Conservation (phyloP, 2,888 invertebrate species). For the Therioaphis trifolii region DNA sequence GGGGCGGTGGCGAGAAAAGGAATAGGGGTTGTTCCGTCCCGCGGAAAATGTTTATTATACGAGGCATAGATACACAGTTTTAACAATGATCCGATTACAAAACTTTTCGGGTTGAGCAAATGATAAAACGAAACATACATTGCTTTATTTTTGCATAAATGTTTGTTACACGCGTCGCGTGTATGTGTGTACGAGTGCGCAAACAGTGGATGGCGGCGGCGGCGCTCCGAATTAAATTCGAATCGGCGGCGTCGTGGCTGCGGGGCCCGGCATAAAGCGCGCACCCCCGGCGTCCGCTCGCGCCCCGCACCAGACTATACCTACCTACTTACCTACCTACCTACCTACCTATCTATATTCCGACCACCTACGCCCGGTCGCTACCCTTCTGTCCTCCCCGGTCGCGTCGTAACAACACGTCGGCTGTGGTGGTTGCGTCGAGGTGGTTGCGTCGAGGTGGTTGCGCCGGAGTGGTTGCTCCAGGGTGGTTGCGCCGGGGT, state of each 20-base stretch:
- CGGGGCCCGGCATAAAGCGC: background rate
- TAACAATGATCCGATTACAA: conserved; percentile 61
- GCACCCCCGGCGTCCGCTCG: background rate
- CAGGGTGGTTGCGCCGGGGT: too few relatives aligned
- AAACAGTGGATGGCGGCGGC: background rate
- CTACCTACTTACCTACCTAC: too few relatives aligned
- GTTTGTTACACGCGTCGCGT: conserved; percentile 15
- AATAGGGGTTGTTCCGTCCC: conserved; percentile 16
- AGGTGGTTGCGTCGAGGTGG: too few relatives aligned
- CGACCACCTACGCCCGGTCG: too few relatives aligned
- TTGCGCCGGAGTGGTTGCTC: too few relatives aligned
- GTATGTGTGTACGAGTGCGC: too few relatives aligned
- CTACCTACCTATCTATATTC: too few relatives aligned
- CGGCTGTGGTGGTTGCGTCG: too few relatives aligned
- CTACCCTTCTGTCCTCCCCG: too few relatives aligned
- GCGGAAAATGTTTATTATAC: conserved; percentile 59
- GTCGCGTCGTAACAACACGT: too few relatives aligned
- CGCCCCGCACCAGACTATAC: too few relatives aligned
- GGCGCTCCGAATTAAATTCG: background rate
- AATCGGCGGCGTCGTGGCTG: background rate
- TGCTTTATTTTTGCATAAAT: conserved; percentile 44
- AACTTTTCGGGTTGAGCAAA: conserved; percentile 44
- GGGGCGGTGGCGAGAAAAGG: background rate
- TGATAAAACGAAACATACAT: conserved; percentile 32
- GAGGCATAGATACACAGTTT: conserved; percentile 43